These are phyloP conservation scores for Plecotus auritus DNA, from an alignment of 2,113 vertebrate species.

Conservation along the genomic window DNA sequence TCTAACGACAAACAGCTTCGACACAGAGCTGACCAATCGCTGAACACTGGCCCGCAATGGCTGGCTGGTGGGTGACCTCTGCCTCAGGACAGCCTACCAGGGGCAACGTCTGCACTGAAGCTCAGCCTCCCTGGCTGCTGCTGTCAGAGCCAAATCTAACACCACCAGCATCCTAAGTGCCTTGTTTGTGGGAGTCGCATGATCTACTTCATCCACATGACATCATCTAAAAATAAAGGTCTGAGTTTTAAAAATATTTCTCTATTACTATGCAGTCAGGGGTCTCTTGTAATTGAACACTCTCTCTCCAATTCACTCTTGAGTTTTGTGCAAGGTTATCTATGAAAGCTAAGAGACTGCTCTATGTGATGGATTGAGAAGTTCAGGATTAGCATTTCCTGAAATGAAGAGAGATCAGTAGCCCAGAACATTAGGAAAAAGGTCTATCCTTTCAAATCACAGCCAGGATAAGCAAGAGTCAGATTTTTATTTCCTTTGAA, in stretches of 20 bases:
- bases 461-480: not conserved
- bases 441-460: not conserved
- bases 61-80: not conserved
- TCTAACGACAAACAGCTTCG: not conserved
- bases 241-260: not conserved
- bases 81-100: not conserved
- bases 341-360: not conserved
- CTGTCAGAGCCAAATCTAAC: not conserved
- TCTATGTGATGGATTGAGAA: not conserved
- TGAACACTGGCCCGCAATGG: not conserved
- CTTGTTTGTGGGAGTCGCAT: not conserved
- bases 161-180: not conserved
- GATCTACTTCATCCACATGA: not conserved
- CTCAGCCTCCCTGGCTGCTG: not conserved
- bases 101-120: not conserved
- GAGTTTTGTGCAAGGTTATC: not conserved
- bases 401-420: not conserved
- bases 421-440: not conserved
- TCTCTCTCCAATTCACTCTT: not conserved
- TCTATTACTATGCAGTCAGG: not conserved
- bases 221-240: not conserved
- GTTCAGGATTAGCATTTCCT: not conserved
- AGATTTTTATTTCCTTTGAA: not conserved
- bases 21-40: not conserved
- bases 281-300: not conserved